These are phyloP conservation scores for Ganaspis sp. DNA, from an alignment of 1,140 invertebrate genomes.

Conservation along the genomic window DNA sequence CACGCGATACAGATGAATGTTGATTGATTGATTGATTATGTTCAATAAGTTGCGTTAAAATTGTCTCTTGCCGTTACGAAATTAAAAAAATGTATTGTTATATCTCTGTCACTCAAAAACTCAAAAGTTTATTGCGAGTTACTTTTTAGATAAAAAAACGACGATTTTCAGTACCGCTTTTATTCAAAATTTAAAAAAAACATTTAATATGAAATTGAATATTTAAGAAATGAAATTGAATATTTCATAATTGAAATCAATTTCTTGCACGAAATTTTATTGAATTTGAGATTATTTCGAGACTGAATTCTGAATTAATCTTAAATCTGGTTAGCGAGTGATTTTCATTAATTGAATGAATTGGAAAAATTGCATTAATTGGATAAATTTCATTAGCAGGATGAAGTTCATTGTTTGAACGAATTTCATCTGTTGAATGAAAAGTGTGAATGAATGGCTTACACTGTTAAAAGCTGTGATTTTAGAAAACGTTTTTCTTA, in stretches of 20 bases:
- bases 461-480: slow-evolving; percentile 25
- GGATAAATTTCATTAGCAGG: background rate
- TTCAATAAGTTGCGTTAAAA: background rate
- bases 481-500: slow-evolving; percentile 10
- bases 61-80: slow-evolving; percentile 12
- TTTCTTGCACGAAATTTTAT: background rate
- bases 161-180: background rate
- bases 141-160: background rate
- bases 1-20: slow-evolving; percentile 4
- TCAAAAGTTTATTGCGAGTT: background rate
- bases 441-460: slow-evolving; percentile 10
- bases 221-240: too few species aligned
- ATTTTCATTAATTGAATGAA: too few species aligned
- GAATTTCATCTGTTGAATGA: background rate
- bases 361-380: too few species aligned
- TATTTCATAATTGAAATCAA: too few species aligned
- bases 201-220: too few species aligned
- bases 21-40: background rate
- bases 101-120: background rate
- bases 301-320: background rate
- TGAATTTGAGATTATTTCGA: background rate
- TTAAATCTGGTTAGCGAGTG: background rate
- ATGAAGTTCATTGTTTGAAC: background rate
- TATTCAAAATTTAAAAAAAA: slow-evolving; percentile 1
- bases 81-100: background rate